phyloP scores from a whole-genome alignment of 2,888 invertebrate genomes.

The Eugnorisma glareosa region DNA sequence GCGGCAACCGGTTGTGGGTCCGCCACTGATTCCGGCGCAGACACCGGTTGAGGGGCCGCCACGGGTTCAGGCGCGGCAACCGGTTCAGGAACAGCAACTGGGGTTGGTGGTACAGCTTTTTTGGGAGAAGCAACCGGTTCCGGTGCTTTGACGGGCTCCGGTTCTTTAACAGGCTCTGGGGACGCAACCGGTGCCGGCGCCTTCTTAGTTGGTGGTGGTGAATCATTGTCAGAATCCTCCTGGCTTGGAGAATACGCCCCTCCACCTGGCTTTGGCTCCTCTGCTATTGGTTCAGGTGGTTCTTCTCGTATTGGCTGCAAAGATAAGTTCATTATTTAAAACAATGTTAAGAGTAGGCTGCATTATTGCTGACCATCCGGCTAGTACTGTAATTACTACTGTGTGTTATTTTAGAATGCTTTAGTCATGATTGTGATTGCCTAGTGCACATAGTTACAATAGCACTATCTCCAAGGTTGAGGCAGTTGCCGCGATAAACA shows the following conservation, averaged over 20 bases:
- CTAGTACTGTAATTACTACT: neutral
- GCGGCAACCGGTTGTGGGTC: constrained; percentile 6
- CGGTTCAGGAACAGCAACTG: constrained; percentile 30
- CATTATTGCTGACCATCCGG: neutral
- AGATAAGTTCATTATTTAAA: neutral
- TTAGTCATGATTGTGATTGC: neutral
- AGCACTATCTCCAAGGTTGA: neutral
- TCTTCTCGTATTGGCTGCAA: constrained; percentile 75
- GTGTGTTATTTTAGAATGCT: neutral
- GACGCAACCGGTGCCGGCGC: constrained; percentile 9
- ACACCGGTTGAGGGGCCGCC: neutral
- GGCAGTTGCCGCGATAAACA: constrained; percentile 2
- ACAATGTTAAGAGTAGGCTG: neutral
- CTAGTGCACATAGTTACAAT: neutral
- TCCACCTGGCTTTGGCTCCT: constrained; percentile 72
- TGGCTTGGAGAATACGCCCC: constrained; percentile 71
- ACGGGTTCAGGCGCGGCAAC: constrained; percentile 25
- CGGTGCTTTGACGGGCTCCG: neutral
- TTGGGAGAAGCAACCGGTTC: constrained; percentile 3
- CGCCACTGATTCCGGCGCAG: constrained; percentile 1
- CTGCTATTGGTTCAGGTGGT: constrained; percentile 78
- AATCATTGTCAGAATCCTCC: constrained; percentile 69
- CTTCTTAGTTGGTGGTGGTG: constrained; percentile 35
- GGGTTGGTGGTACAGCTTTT: neutral
- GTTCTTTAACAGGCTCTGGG: neutral